These are phyloP conservation scores for Axea sp. DNA, from an alignment of 2,888 invertebrate species.

Conservation along the genomic window DNA sequence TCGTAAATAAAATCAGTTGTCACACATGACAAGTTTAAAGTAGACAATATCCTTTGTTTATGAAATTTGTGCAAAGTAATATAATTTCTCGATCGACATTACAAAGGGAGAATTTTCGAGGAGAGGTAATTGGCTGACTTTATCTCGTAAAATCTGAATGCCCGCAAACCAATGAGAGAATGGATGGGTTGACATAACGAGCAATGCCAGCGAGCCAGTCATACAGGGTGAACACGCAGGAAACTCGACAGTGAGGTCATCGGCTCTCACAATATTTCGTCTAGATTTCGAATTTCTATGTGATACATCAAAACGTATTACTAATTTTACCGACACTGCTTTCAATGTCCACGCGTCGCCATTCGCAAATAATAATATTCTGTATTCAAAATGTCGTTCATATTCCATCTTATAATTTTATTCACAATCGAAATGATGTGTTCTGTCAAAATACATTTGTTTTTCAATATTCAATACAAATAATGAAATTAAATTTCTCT, in stretches of 20 bases:
- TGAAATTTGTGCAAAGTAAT: constrained; percentile 54
- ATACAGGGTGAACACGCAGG: constrained; percentile 14
- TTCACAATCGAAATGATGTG: constrained; percentile 41
- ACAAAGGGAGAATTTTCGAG: constrained; percentile 61
- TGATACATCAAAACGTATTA: constrained; percentile 59
- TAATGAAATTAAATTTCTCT: constrained; percentile 27
- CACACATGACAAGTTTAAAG: constrained; percentile 51
- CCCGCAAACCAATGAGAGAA: constrained; percentile 62
- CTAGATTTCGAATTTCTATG: constrained; percentile 50
- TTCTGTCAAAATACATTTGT: constrained; percentile 36
- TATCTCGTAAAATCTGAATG: constrained; percentile 64
- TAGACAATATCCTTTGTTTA: constrained; percentile 56
- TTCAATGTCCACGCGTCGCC: constrained; percentile 16
- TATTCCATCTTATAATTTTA: constrained; percentile 51
- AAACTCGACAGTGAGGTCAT: constrained; percentile 58
- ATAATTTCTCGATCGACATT: constrained; percentile 58
- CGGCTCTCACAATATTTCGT: constrained; percentile 61
- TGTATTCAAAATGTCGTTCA: constrained; percentile 24
- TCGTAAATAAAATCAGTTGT: constrained; percentile 50
- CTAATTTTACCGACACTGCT: constrained; percentile 40
- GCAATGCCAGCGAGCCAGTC: constrained; percentile 49
- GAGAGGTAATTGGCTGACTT: constrained; percentile 63
- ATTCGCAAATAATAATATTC: constrained; percentile 38
- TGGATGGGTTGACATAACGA: constrained; percentile 63
- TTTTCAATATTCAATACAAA: constrained; percentile 7